Evolutionary conservation across 2,888 invertebrate species (phyloP).

Genomic region (Drosophila austrosaltans): DNA sequence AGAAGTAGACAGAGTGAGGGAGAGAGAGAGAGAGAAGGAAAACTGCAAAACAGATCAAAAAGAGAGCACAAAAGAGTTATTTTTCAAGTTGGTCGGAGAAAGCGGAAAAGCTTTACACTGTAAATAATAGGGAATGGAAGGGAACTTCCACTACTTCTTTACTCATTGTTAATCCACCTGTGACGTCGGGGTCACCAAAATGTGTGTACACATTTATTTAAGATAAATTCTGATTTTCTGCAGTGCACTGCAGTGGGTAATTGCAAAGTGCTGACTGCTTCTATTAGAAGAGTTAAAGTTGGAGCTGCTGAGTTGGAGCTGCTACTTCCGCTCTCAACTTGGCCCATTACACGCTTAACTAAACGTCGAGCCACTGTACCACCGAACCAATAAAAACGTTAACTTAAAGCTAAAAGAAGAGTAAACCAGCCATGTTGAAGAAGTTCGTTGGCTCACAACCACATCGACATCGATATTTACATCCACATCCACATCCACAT

Average conservation of each 20-base stretch:
- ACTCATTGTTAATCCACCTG: background rate
- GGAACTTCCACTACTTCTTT: too few species aligned
- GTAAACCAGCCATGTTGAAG: background rate
- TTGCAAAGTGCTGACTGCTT: constrained; percentile 42
- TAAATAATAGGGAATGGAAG: background rate
- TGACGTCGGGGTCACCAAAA: constrained; percentile 3
- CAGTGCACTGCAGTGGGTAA: constrained; percentile 7
- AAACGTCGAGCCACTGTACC: constrained; percentile 65
- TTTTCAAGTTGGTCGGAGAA: background rate
- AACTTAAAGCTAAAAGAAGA: constrained; percentile 12
- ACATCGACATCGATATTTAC: constrained; percentile 24
- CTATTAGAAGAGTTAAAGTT: background rate
- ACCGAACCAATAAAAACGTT: constrained; percentile 54
- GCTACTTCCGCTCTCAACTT: constrained; percentile 60
- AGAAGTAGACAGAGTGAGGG: background rate
- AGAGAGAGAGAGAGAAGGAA: background rate
- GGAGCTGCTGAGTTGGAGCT: constrained; percentile 12
- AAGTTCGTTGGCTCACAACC: constrained; percentile 52
- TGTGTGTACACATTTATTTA: background rate
- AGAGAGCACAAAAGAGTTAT: constrained; percentile 1
- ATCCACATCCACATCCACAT: constrained; percentile 2
- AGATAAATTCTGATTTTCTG: background rate
- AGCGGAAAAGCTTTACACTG: background rate
- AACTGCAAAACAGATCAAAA: background rate
- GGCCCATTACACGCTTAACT: constrained; percentile 76